Evolutionary conservation across 1,140 invertebrate genomes (phyloP).

Genomic region (Diorhabda sublineata): DNA sequence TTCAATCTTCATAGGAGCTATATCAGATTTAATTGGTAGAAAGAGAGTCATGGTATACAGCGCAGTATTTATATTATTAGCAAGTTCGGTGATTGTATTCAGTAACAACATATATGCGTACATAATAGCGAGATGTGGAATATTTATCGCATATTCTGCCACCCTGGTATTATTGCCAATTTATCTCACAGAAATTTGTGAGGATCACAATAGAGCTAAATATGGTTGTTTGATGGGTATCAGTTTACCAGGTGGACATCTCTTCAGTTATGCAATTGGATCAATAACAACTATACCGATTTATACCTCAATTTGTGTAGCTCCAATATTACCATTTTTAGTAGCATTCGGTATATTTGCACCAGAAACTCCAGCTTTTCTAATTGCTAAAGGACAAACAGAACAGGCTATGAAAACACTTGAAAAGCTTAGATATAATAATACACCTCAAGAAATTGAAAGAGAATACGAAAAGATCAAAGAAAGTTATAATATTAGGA

Average conservation of each 20-base stretch:
- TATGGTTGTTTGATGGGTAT: constrained; percentile 62
- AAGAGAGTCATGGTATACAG: constrained; percentile 46
- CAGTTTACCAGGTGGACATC: constrained; percentile 24
- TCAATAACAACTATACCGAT: constrained; percentile 56
- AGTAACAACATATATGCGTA: constrained; percentile 41
- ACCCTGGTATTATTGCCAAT: constrained; percentile 50
- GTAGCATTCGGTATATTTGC: constrained; percentile 63
- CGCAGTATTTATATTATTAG: constrained; percentile 43
- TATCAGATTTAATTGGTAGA: constrained; percentile 38
- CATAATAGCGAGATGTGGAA: constrained; percentile 46
- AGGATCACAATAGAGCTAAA: constrained; percentile 38
- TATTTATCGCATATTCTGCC: constrained; percentile 47
- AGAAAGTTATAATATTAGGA: constrained; percentile 50
- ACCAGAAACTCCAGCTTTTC: constrained; percentile 77
- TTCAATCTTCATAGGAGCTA: constrained; percentile 35
- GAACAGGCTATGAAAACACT: constrained; percentile 61
- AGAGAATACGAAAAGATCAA: constrained; percentile 56
- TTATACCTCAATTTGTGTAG: constrained; percentile 61
- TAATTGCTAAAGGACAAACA: constrained; percentile 56
- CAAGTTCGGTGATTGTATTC: constrained; percentile 46
- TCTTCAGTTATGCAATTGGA: constrained; percentile 55
- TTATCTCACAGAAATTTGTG: constrained; percentile 52
- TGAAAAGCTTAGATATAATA: constrained; percentile 60
- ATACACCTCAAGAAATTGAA: constrained; percentile 52
- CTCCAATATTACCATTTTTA: constrained; percentile 60